phyloP scores from a whole-genome alignment of 1,140 invertebrate genomes.

The Bombyx mandarina region DNA sequence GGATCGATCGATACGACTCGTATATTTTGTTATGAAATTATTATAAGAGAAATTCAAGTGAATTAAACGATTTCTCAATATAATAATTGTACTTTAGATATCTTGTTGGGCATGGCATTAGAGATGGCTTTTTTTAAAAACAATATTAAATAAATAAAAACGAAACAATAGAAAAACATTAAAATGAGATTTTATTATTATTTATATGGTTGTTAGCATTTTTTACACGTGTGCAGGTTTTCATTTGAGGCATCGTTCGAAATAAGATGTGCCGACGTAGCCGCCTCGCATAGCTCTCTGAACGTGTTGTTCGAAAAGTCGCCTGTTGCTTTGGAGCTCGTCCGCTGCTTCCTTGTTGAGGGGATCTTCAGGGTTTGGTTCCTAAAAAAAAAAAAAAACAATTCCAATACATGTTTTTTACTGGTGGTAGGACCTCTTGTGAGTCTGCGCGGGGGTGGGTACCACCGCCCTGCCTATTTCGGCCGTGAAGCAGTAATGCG shows the following conservation, averaged over 20 bases:
- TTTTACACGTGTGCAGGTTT: constrained; percentile 50
- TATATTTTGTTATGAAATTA: too few species aligned
- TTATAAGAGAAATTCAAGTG: too few species aligned
- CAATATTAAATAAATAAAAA: too few species aligned
- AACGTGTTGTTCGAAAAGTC: constrained; percentile 97
- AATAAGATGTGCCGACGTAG: constrained; percentile 92
- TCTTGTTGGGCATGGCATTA: too few species aligned
- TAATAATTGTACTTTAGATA: too few species aligned
- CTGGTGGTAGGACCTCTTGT: too few species aligned
- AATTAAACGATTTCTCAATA: too few species aligned
- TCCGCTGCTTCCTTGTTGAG: constrained; percentile 99
- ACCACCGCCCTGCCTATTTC: too few species aligned
- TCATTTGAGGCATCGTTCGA: constrained; percentile 97
- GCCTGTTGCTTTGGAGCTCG: constrained; percentile 93
- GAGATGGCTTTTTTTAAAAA: too few species aligned
- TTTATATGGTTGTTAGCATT: constrained; percentile 49
- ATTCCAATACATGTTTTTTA: not conserved
- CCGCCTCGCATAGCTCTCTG: constrained; percentile 96
- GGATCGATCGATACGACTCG: too few species aligned
- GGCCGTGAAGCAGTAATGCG: too few species aligned
- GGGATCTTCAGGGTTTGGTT: constrained; percentile 98
- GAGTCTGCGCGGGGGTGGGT: too few species aligned
- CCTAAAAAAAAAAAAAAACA: constrained; percentile 72
- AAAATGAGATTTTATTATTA: constrained; percentile 62
- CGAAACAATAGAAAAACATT: not conserved